Conservation (phyloP, 1,140 invertebrate genomes). For the Neocloeon triangulifer region DNA sequence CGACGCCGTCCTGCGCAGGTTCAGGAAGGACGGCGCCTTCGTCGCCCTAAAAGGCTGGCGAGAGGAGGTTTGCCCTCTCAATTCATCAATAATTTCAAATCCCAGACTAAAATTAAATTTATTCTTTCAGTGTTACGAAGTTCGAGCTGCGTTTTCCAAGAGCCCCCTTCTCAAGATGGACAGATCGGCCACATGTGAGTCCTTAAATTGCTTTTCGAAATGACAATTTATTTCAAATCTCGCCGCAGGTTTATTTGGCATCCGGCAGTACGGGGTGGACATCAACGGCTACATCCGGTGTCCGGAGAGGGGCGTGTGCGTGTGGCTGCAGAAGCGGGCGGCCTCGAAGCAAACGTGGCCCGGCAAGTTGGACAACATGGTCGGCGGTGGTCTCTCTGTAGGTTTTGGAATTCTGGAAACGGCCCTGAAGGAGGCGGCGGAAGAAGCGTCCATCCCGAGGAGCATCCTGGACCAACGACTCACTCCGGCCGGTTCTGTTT, state of each 20-base stretch:
- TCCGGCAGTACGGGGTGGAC: slow-evolving; percentile 80
- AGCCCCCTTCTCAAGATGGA: slow-evolving; percentile 70
- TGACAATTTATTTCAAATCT: slow-evolving; percentile 1
- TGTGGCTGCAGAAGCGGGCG: slow-evolving; percentile 83
- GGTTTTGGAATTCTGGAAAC: slow-evolving; percentile 71
- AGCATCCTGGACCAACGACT: slow-evolving; percentile 46
- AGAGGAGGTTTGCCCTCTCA: slow-evolving; percentile 40
- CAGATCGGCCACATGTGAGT: slow-evolving; percentile 62
- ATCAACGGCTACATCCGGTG: slow-evolving; percentile 81
- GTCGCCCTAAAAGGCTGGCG: slow-evolving; percentile 65
- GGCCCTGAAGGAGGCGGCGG: slow-evolving; percentile 75
- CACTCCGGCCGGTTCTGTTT: slow-evolving; percentile 59
- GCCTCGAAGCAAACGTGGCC: slow-evolving; percentile 86
- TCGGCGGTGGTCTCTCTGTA: slow-evolving; percentile 73
- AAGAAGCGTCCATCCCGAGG: slow-evolving; percentile 79
- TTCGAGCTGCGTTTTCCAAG: slow-evolving; percentile 43
- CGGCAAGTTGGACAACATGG: slow-evolving; percentile 87
- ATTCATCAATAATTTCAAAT: neutral
- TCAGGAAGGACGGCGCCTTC: slow-evolving; percentile 38
- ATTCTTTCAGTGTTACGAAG: slow-evolving; percentile 52
- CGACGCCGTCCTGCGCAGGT: slow-evolving; percentile 51
- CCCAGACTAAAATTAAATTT: slow-evolving; percentile 5
- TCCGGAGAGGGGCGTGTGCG: slow-evolving; percentile 58
- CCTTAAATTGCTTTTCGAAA: neutral
- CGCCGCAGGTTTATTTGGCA: slow-evolving; percentile 55